Percentiles rank a stretch among this genome's conserved stretches.
phyloP scores from a whole-genome alignment of 2,113 vertebrate species.

The Bambusicola thoracicus region DNA sequence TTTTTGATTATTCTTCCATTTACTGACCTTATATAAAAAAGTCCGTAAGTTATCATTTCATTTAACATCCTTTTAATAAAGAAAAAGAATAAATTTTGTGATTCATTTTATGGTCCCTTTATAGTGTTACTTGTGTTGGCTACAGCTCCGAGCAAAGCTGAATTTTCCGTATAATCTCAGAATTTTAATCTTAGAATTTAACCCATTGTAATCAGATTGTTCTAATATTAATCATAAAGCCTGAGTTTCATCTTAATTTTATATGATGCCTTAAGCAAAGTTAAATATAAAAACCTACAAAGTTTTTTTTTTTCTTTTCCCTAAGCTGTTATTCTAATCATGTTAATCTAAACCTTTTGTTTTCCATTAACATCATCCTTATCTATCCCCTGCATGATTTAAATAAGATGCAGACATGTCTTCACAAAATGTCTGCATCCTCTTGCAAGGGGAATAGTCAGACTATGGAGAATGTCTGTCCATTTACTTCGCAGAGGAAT shows the following conservation, averaged over 20 bases:
- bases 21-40: not conserved
- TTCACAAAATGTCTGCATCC: not conserved
- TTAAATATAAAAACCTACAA: not conserved
- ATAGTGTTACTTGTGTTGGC: not conserved
- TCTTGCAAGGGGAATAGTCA: not conserved
- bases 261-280: not conserved
- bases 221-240: not conserved
- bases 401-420: not conserved
- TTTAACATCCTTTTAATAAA: constrained; percentile 36
- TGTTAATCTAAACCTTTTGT: not conserved
- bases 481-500: not conserved
- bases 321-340: not conserved
- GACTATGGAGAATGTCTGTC: not conserved
- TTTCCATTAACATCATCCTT: not conserved
- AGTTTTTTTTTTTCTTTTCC: not conserved
- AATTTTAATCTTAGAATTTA: not conserved
- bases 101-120: not conserved
- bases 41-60: constrained; percentile 25
- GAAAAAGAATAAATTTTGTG: constrained; percentile 21
- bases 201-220: not conserved
- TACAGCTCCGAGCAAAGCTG: not conserved
- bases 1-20: constrained; percentile 19
- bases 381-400: not conserved
- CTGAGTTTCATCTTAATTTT: not conserved
- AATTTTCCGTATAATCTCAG: not conserved